phyloP scores from a whole-genome alignment of 2,888 invertebrate genomes.

The Boloria selene region DNA sequence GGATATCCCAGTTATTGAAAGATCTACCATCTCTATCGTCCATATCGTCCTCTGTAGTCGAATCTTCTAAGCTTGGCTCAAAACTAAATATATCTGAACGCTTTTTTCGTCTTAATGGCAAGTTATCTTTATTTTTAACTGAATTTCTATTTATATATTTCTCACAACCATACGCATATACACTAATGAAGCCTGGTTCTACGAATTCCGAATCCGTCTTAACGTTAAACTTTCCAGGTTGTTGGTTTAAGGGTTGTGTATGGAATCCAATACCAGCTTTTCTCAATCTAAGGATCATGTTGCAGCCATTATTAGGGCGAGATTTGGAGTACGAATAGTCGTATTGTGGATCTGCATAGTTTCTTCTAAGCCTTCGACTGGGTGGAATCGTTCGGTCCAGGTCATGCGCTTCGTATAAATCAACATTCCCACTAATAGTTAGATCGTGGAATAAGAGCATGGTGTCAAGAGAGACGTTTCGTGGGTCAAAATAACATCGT shows the following conservation, averaged over 20 bases:
- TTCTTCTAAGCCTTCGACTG: conserved; percentile 57
- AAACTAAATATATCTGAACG: conserved; percentile 74
- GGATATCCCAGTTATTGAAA: conserved; percentile 61
- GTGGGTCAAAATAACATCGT: conserved; percentile 88
- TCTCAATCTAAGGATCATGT: conserved; percentile 89
- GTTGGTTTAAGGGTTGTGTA: conserved; percentile 86
- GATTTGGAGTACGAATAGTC: conserved; percentile 59
- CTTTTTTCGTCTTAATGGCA: conserved; percentile 60
- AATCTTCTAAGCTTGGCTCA: conserved; percentile 57
- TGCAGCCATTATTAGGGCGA: conserved; percentile 83
- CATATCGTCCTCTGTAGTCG: conserved; percentile 48
- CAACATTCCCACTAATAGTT: conserved; percentile 89
- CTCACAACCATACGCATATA: conserved; percentile 92
- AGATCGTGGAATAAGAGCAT: conserved; percentile 90
- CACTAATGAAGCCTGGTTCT: conserved; percentile 92
- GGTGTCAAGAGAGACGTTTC: conserved; percentile 88
- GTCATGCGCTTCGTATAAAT: conserved; percentile 78
- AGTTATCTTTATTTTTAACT: conserved; percentile 63
- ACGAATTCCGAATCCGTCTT: conserved; percentile 92
- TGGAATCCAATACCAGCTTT: conserved; percentile 91
- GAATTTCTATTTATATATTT: conserved; percentile 77
- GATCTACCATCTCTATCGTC: conserved; percentile 60
- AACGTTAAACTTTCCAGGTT: conserved; percentile 87
- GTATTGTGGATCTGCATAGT: conserved; percentile 68
- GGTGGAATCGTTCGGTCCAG: conserved; percentile 62